Base-by-base conservation (phyloP, 2,888 invertebrate species). In the Notodromas monacha region DNA sequence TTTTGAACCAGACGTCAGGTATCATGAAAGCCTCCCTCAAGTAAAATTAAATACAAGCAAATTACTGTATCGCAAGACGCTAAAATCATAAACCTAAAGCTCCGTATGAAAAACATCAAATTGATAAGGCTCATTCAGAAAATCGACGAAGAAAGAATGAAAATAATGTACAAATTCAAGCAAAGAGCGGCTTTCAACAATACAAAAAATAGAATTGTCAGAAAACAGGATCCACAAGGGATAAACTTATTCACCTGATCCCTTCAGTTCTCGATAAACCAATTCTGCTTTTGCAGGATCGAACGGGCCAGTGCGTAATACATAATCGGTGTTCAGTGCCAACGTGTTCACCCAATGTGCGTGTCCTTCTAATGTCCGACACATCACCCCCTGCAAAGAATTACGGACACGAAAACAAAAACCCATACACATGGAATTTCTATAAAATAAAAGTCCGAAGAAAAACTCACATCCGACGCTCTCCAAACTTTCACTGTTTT, bases 291-390 rank as follows among this genome's bases (percentile, higher is more conserved):
- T 41, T n/a, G 63, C 56, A n/a, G 73, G 74, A 46, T 77, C 68
- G 45, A 70, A 86, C 16, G 79, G 72, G 1, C 89, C 86, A 14
- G 79, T 84, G 39, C 84, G 58, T 36, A 96, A 55, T 2, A 76
- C 73, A 50, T 92, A 96, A 47, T 99, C 96, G 30, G 84, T 86
- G 47, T 69, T 92, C 12, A 99, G 54, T 0, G 92, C 77, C 41
- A 99, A 54, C 14, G 76, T 76, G 48, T 96, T 99, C 2, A 99
- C 86, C 92, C 96, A 96, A 50, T 99, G 96, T 2, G 73, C 89
- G 51, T 99, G 96, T 0, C 89, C 86, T 46, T 74, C 65, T 38
- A 89, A 56, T 15, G 73, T 76, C 38, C 84, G 61, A 46, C 81
- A 84, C 12, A 96, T 55, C 6, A 76, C 59, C 16, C 96, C 96